Evolutionary conservation across 2,797 vertebrate species (phyloP).

Genomic region (Lepilemur septentrionalis): DNA sequence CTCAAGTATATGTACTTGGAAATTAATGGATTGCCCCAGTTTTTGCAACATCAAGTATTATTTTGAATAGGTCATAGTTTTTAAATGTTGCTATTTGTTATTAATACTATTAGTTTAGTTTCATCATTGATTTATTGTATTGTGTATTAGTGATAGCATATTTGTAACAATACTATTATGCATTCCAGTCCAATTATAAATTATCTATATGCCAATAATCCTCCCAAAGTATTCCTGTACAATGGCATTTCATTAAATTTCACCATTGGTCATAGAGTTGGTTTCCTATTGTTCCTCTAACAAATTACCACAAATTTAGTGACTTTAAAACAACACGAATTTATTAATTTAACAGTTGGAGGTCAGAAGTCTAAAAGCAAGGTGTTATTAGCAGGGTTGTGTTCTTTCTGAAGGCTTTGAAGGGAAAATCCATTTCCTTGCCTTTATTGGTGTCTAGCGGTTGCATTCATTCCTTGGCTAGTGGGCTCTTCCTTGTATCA

Average conservation of each 20-base stretch:
- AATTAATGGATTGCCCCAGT: not conserved
- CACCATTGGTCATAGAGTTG: not conserved
- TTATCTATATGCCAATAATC: not conserved
- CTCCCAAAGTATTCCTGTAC: not conserved
- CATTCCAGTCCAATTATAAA: not conserved
- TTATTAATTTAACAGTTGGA: not conserved
- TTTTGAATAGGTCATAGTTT: not conserved
- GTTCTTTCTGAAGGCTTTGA: not conserved
- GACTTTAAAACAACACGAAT: not conserved
- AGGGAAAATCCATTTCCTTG: not conserved
- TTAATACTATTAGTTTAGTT: conserved; percentile 11
- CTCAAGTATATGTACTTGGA: not conserved
- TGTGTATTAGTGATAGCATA: not conserved
- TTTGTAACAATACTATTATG: conserved; percentile 1
- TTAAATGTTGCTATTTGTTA: not conserved
- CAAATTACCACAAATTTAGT: not conserved
- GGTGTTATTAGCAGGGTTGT: not conserved
- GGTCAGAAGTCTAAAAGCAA: not conserved
- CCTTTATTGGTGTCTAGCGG: not conserved
- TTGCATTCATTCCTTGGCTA: not conserved
- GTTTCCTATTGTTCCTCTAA: not conserved
- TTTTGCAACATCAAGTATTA: conserved; percentile 23
- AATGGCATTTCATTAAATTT: not conserved
- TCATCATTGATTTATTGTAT: not conserved
- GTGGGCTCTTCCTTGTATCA: not conserved